phyloP scores from a whole-genome alignment of 1,140 invertebrate species.

The Acyrthosiphon pisum region DNA sequence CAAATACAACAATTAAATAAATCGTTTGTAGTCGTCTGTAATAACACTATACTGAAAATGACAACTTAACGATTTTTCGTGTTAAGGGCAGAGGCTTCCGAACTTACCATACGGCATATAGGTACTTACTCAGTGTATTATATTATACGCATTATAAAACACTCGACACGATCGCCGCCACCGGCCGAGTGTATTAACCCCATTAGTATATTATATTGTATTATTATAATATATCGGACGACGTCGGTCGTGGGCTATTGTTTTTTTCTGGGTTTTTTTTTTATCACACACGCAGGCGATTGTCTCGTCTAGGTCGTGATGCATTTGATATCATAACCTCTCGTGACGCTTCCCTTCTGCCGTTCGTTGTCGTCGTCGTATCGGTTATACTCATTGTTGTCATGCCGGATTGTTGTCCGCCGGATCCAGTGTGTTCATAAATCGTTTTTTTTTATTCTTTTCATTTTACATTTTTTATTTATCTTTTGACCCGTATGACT shows the following conservation, averaged over 20 bases:
- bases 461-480: not conserved
- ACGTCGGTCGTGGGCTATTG: not conserved
- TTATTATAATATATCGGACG: not conserved
- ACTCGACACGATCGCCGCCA: not conserved
- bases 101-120: not conserved
- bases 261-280: not conserved
- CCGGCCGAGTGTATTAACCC: slow-evolving; percentile 19
- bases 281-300: slow-evolving; percentile 8
- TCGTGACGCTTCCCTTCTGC: not conserved
- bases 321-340: slow-evolving; percentile 27
- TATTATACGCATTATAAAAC: not conserved
- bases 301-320: not conserved
- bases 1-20: not conserved
- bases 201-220: slow-evolving; percentile 24
- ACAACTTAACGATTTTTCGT: not conserved
- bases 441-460: not conserved
- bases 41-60: not conserved
- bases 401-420: not conserved
- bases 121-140: not conserved
- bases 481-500: not conserved
- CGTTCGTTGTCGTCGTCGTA: not conserved
- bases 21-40: not conserved
- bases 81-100: not conserved
- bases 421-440: not conserved
- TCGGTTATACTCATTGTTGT: not conserved